phyloP scores from a whole-genome alignment of 2,113 vertebrate genomes.

The Ovibos moschatus region DNA sequence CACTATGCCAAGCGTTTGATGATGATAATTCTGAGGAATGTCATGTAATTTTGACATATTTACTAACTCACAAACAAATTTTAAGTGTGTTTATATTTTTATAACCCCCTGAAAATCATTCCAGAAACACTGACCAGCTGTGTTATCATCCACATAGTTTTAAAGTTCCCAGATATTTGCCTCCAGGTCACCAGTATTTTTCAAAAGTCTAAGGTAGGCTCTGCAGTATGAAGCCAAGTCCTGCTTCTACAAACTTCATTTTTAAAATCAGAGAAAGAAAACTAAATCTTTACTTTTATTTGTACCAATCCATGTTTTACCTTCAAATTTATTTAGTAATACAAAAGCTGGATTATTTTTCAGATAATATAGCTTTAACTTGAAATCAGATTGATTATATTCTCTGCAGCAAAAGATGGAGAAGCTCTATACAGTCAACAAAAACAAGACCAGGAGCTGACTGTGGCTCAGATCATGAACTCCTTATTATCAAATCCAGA shows the following conservation, averaged over 20 bases:
- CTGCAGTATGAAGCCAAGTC: constrained; percentile 16
- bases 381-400: not conserved
- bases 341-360: not conserved
- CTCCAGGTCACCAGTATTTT: constrained; percentile 3
- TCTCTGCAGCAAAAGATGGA: too few species aligned
- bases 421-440: too few species aligned
- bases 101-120: constrained; percentile 57
- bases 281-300: not conserved
- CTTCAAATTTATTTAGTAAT: not conserved
- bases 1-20: constrained; percentile 24
- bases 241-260: constrained; percentile 2
- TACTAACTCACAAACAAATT: constrained; percentile 67
- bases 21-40: constrained; percentile 55
- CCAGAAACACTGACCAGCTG: constrained; percentile 25
- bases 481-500: too few species aligned
- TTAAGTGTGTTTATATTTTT: constrained; percentile 50
- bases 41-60: constrained; percentile 71
- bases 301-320: not conserved
- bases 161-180: constrained; percentile 53
- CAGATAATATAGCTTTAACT: not conserved
- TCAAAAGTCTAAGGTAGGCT: constrained; percentile 42
- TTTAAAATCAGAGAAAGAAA: constrained; percentile 31
- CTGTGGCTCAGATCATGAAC: too few species aligned
- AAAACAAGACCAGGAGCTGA: too few species aligned
- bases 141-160: constrained; percentile 63